These are phyloP conservation scores for Neodiprion pinetum DNA, from an alignment of 1,140 invertebrate genomes.

Conservation along the genomic window DNA sequence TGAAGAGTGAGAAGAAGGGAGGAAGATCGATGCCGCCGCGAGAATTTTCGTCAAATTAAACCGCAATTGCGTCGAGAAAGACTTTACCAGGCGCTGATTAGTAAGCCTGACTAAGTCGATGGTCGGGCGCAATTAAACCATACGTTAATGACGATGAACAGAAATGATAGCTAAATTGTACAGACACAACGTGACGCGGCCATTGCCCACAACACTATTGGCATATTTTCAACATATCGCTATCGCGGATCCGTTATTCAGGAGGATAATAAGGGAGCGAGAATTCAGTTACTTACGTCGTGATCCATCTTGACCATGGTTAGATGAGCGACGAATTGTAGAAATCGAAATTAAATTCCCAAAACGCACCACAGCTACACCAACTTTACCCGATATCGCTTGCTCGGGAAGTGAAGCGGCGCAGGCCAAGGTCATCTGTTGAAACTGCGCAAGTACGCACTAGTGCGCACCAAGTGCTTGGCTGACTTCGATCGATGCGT, in stretches of 20 bases:
- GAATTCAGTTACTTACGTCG: slow-evolving; percentile 47
- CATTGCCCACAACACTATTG: not conserved
- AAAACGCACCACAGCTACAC: not conserved
- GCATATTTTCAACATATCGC: not conserved
- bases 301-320: slow-evolving; percentile 61
- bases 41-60: not conserved
- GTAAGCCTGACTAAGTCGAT: no score
- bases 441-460: not conserved
- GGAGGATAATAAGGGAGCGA: slow-evolving; percentile 13
- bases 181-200: not conserved
- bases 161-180: not conserved
- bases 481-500: slow-evolving; percentile 27
- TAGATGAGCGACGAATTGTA: slow-evolving; percentile 6
- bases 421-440: not conserved
- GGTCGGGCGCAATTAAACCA: no score
- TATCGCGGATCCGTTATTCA: not conserved
- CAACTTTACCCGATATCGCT: slow-evolving; percentile 2
- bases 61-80: not conserved
- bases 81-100: no score
- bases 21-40: not conserved
- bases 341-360: slow-evolving; percentile 13
- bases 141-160: no score
- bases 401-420: slow-evolving; percentile 8
- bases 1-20: not conserved
- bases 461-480: slow-evolving; percentile 8